phyloP scores from a whole-genome alignment of 1,140 invertebrate species.

The Xylocopa sonorina region DNA sequence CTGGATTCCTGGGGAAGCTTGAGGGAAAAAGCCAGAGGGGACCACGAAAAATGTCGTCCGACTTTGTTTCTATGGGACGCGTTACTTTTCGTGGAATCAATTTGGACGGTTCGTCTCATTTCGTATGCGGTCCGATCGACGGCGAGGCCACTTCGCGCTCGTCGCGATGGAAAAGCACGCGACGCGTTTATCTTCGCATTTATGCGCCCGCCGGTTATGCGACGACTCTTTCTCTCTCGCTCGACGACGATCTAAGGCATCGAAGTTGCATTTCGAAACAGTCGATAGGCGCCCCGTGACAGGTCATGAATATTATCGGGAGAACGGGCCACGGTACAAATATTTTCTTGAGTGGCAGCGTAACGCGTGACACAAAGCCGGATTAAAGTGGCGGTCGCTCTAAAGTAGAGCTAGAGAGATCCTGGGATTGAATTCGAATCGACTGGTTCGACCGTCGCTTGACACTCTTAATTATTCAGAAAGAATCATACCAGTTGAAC shows the following conservation, averaged over 20 bases:
- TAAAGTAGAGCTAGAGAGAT: background rate
- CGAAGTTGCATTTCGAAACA: slow-evolving; percentile 29
- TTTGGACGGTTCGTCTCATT: background rate
- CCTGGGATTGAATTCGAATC: background rate
- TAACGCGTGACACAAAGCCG: slow-evolving; percentile 49
- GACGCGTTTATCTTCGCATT: slow-evolving; percentile 1
- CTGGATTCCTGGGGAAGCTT: no score
- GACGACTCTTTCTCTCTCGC: background rate
- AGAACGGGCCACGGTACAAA: slow-evolving; percentile 10
- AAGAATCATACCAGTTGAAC: slow-evolving; percentile 2
- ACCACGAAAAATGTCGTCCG: no score
- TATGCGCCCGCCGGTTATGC: background rate
- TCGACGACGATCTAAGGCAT: background rate
- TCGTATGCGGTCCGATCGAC: background rate
- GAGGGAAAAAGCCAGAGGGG: no score
- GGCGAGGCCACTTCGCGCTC: background rate
- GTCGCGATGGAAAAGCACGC: background rate
- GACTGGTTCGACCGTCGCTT: background rate
- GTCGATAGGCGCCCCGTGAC: slow-evolving; percentile 26
- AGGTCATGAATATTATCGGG: slow-evolving; percentile 52
- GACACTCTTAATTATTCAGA: slow-evolving; percentile 37
- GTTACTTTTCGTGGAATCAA: background rate
- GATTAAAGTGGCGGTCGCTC: slow-evolving; percentile 27
- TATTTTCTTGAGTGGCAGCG: slow-evolving; percentile 35
- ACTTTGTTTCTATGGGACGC: background rate